Percentiles rank a stretch among this genome's conserved stretches.
These are phyloP conservation scores for Euplexia lucipara DNA, from an alignment of 2,888 invertebrate species.

Conservation along the genomic window DNA sequence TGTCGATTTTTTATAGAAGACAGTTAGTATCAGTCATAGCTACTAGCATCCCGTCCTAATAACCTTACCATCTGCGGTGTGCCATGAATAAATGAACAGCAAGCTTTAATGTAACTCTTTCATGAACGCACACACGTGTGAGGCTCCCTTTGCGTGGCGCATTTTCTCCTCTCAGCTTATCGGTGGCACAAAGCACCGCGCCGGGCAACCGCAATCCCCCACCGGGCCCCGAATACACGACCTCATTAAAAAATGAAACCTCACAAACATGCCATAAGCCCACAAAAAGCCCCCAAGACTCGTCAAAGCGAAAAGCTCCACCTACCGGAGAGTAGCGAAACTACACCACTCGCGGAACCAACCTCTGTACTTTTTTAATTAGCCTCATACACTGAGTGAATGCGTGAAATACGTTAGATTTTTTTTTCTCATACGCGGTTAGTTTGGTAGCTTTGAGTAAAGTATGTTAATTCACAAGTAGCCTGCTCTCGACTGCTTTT, in stretches of 20 bases:
- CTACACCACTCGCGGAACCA: conserved; percentile 87
- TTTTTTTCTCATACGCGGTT: conserved; percentile 85
- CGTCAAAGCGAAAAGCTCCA: conserved; percentile 87
- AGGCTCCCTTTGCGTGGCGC: conserved; percentile 76
- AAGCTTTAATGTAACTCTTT: conserved; percentile 82
- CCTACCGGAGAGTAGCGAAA: conserved; percentile 89
- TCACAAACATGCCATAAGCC: conserved; percentile 80
- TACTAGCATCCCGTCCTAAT: conserved; percentile 67
- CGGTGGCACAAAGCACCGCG: conserved; percentile 76
- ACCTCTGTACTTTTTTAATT: conserved; percentile 90
- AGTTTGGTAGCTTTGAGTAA: conserved; percentile 89
- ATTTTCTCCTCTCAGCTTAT: conserved; percentile 70
- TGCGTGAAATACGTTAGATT: conserved; percentile 88
- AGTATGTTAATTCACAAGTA: conserved; percentile 89
- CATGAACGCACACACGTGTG: conserved; percentile 76
- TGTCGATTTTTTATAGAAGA: conserved; percentile 2
- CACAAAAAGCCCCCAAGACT: conserved; percentile 78
- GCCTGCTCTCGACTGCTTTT: conserved; percentile 78
- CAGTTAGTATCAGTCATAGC: conserved; percentile 13
- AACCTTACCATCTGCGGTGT: conserved; percentile 68
- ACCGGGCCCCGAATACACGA: conserved; percentile 83
- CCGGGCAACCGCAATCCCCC: conserved; percentile 77
- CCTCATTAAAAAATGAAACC: conserved; percentile 90
- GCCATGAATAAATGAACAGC: conserved; percentile 85
- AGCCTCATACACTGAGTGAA: conserved; percentile 88